Conservation (phyloP, 30 jellyfish, hydroid and myxozoan species). For the Chironex yamaguchii region DNA sequence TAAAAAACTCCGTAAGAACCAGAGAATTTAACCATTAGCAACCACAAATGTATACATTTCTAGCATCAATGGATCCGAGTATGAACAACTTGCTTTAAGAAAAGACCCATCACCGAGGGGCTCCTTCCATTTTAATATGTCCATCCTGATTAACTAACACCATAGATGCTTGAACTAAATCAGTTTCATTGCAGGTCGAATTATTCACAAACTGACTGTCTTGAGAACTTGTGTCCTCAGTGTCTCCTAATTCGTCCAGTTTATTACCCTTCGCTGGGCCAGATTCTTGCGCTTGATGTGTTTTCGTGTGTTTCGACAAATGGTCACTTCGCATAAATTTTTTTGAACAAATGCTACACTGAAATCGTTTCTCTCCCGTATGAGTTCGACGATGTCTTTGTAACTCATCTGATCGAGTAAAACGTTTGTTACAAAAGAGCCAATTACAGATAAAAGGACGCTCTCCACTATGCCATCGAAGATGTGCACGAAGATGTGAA, state of each 20-base stretch:
- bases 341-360: constrained; percentile 94
- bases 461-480: constrained; percentile 99
- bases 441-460: constrained; percentile 99
- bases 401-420: constrained; percentile 97
- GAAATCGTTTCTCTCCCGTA: constrained; percentile 99
- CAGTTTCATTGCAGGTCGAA: neutral
- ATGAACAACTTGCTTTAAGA: too few relatives aligned
- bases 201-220: neutral
- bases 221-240: neutral
- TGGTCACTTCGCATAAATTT: constrained; percentile 98
- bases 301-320: constrained; percentile 97
- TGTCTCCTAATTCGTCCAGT: neutral
- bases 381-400: constrained; percentile 99
- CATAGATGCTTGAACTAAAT: neutral
- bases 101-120: too few relatives aligned
- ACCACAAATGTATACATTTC: too few relatives aligned
- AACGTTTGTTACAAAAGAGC: constrained; percentile 94
- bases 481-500: constrained; percentile 96
- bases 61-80: too few relatives aligned
- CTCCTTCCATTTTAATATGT: neutral
- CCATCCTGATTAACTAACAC: neutral
- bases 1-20: too few relatives aligned
- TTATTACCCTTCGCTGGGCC: neutral
- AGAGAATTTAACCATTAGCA: too few relatives aligned
- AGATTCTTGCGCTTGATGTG: constrained; percentile 83